Conservation (phyloP, 2,113 vertebrate species). For the Oxygymnocypris stewartii region DNA sequence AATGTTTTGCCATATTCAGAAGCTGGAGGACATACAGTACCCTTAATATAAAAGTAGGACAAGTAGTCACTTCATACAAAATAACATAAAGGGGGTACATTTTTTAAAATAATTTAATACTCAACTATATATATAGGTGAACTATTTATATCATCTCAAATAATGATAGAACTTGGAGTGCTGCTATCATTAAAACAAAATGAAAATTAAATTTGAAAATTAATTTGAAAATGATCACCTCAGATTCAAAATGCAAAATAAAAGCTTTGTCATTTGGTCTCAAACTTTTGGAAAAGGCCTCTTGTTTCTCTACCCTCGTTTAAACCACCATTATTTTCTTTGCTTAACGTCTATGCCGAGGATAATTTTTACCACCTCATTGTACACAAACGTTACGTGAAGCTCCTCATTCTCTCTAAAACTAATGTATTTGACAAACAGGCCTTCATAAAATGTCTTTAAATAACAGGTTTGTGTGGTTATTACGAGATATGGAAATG, state of each 20-base stretch:
- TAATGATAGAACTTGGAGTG: not conserved
- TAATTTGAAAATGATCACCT: too few species aligned
- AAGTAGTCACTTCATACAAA: not conserved
- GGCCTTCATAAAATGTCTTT: slow-evolving; percentile 42
- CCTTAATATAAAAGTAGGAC: not conserved
- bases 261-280: not conserved
- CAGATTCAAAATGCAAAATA: not conserved
- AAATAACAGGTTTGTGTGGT: slow-evolving; percentile 34
- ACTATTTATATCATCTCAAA: not conserved
- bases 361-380: slow-evolving; percentile 51
- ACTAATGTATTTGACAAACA: slow-evolving; percentile 47
- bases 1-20: slow-evolving; percentile 16
- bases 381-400: not conserved
- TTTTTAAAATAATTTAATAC: too few species aligned
- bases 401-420: slow-evolving; percentile 23
- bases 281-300: not conserved
- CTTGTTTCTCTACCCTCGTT: not conserved
- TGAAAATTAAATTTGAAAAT: not conserved
- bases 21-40: not conserved
- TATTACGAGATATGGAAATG: slow-evolving; percentile 39
- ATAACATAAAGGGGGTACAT: not conserved
- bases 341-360: slow-evolving; percentile 41
- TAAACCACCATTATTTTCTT: slow-evolving; percentile 11
- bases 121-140: too few species aligned
- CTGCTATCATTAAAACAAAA: too few species aligned